These are phyloP conservation scores for Threskiornis aethiopicus DNA, from an alignment of 2,797 vertebrate genomes.

Conservation along the genomic window DNA sequence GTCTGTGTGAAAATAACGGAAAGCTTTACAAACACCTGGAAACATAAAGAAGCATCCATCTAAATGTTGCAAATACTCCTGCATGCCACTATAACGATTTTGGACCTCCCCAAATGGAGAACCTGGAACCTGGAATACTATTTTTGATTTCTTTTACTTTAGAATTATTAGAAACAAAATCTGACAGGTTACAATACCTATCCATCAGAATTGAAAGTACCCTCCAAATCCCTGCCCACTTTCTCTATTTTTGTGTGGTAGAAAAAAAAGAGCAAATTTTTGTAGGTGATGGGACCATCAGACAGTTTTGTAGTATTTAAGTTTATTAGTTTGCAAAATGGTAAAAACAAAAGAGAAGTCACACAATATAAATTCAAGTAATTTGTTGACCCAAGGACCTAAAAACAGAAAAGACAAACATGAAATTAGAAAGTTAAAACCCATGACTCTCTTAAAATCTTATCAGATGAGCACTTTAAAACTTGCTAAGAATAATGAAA, in stretches of 20 bases:
- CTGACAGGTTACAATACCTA: background rate
- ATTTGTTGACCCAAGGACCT: background rate
- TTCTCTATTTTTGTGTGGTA: background rate
- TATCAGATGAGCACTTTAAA: background rate
- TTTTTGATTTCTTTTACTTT: background rate
- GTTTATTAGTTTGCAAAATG: constrained; percentile 44
- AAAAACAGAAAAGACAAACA: constrained; percentile 24
- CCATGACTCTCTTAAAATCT: background rate
- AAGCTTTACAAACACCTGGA: background rate
- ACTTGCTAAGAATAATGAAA: background rate
- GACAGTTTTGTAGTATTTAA: background rate
- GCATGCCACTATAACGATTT: fast-evolving
- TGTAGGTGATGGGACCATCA: background rate
- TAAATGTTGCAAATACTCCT: background rate
- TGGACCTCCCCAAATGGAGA: background rate
- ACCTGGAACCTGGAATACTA: background rate
- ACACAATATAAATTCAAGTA: background rate
- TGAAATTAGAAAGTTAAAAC: constrained; percentile 18
- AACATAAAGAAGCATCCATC: background rate
- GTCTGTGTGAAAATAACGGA: background rate
- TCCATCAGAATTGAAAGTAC: background rate
- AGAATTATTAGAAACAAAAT: background rate
- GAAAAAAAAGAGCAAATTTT: background rate
- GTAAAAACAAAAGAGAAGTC: background rate
- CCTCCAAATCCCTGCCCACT: background rate